Percentiles rank a stretch among this genome's conserved stretches.
Conservation (phyloP, 2,797 vertebrate genomes). For the Channa striata region DNA sequence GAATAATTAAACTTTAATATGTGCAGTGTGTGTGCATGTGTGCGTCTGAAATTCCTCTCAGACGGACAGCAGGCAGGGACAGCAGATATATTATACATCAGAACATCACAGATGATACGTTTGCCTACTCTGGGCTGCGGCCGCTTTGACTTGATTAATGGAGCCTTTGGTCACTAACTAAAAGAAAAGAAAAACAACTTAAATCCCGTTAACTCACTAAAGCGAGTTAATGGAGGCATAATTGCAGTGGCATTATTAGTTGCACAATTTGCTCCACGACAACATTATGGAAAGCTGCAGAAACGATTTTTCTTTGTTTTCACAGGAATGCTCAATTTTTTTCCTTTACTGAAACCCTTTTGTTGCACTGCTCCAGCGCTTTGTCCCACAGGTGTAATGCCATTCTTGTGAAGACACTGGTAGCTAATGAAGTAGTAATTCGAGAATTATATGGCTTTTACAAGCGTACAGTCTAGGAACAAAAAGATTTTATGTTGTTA, state of each 20-base stretch:
- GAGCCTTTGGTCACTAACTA: conserved; percentile 19
- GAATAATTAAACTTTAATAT: conserved; percentile 45
- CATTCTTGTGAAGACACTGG: conserved; percentile 1
- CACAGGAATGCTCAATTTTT: not conserved
- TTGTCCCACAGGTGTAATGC: not conserved
- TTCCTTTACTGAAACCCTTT: conserved; percentile 5
- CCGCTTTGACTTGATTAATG: conserved; percentile 13
- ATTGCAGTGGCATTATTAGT: conserved; percentile 17
- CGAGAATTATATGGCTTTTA: conserved; percentile 14
- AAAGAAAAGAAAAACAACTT: not conserved
- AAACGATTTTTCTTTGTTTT: conserved; percentile 15
- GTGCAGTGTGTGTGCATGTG: conserved; percentile 13
- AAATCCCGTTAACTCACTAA: conserved; percentile 17
- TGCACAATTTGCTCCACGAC: not conserved
- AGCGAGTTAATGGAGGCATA: conserved; percentile 16
- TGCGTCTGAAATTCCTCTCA: conserved; percentile 17
- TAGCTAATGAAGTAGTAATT: conserved; percentile 13
- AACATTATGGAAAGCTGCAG: conserved; percentile 5
- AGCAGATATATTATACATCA: conserved; percentile 58
- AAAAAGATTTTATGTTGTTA: not conserved
- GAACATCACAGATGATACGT: not conserved
- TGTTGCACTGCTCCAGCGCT: conserved; percentile 1
- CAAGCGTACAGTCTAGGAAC: not conserved
- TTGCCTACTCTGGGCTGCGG: conserved; percentile 8
- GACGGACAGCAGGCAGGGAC: conserved; percentile 11